Percentiles rank a stretch among this genome's conserved stretches.
phyloP scores from a whole-genome alignment of 1,140 invertebrate species.

The Leucophenga varia region DNA sequence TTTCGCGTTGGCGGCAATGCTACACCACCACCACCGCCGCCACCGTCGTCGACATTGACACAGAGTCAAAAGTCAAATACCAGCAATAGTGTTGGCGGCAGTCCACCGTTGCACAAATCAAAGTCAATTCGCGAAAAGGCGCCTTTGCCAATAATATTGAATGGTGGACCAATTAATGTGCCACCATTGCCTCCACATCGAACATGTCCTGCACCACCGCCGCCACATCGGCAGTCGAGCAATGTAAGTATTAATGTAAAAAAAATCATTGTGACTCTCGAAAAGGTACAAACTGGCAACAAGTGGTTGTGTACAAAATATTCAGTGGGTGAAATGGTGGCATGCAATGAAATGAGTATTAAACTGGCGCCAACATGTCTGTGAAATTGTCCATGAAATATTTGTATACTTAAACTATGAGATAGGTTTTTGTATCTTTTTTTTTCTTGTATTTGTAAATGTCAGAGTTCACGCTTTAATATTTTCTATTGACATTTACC shows the following conservation, averaged over 20 bases:
- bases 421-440: no score
- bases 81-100: constrained; percentile 29
- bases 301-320: no score
- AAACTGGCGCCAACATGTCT: no score
- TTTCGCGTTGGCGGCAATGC: constrained; percentile 27
- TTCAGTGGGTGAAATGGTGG: no score
- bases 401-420: no score
- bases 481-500: no score
- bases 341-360: no score
- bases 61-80: constrained; percentile 8
- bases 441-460: no score
- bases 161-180: constrained; percentile 46
- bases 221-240: constrained; percentile 48
- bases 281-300: no score
- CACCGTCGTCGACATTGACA: constrained; percentile 17
- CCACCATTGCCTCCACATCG: constrained; percentile 50
- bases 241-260: constrained; percentile 37
- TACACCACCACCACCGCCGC: constrained; percentile 31
- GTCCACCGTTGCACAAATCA: background rate
- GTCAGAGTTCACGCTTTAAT: no score
- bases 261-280: no score
- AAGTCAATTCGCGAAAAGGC: constrained; percentile 29
- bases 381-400: no score
- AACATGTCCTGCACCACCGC: constrained; percentile 49
- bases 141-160: constrained; percentile 44